These are phyloP conservation scores for Dendrocincla fuliginosa DNA, from an alignment of 2,797 vertebrate genomes.

Conservation along the genomic window DNA sequence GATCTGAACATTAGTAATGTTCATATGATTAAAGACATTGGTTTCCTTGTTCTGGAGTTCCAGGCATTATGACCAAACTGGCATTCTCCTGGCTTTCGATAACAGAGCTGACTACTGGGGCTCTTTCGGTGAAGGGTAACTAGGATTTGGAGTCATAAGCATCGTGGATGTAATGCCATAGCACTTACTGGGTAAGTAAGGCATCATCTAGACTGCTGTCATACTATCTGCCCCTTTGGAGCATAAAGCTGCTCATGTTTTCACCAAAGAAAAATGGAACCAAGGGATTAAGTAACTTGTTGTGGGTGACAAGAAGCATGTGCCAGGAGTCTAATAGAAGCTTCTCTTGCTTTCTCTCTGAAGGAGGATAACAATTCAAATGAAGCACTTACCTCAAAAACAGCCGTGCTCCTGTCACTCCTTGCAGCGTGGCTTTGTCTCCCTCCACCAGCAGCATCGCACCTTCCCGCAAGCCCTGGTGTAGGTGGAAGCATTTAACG, in stretches of 20 bases:
- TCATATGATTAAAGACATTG: not conserved
- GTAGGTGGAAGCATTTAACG: not conserved
- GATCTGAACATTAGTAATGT: not conserved
- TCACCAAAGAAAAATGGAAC: not conserved
- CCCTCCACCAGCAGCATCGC: slow-evolving; percentile 87
- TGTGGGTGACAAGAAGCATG: not conserved
- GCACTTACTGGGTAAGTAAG: not conserved
- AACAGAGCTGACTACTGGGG: not conserved
- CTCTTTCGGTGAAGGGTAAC: not conserved
- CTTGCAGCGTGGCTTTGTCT: slow-evolving; percentile 81
- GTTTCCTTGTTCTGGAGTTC: not conserved
- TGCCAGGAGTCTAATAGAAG: not conserved
- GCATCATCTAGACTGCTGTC: not conserved
- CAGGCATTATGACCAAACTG: not conserved
- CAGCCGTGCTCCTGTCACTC: slow-evolving; percentile 81
- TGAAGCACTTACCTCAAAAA: slow-evolving; percentile 81
- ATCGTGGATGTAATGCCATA: not conserved
- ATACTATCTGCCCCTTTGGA: not conserved
- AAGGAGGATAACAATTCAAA: not conserved
- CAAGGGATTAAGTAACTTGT: not conserved
- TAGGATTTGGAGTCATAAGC: not conserved
- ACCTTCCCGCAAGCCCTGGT: slow-evolving; percentile 86
- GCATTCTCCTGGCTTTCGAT: not conserved
- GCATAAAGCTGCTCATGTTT: not conserved
- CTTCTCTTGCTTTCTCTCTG: not conserved